Evolutionary conservation across 2,888 invertebrate species (phyloP).

Genomic region (Agonopterix subpropinquella): DNA sequence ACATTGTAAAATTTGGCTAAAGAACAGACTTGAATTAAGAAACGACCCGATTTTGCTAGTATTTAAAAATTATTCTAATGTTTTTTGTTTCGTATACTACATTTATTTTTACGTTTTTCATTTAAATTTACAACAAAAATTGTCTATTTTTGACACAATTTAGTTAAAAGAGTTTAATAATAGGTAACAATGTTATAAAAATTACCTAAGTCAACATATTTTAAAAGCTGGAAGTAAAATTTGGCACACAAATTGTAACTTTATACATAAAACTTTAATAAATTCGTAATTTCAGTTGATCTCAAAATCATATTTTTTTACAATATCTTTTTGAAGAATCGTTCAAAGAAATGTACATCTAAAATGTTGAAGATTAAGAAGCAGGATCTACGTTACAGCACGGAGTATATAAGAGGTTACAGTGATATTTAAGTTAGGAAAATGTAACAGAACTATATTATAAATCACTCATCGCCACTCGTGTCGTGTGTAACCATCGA

Average conservation of each 20-base stretch:
- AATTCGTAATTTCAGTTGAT: conserved; percentile 1
- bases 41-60: background rate
- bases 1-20: conserved; percentile 16
- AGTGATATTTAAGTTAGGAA: too few relatives aligned
- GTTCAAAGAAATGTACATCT: too few relatives aligned
- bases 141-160: too few relatives aligned
- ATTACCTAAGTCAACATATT: background rate
- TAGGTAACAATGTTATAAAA: background rate
- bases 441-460: too few relatives aligned
- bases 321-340: too few relatives aligned
- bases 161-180: too few relatives aligned
- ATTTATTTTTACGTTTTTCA: too few relatives aligned
- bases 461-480: too few relatives aligned
- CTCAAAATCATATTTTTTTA: background rate
- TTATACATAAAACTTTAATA: conserved; percentile 2
- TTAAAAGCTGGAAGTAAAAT: conserved; percentile 18
- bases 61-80: conserved; percentile 5
- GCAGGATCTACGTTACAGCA: too few relatives aligned
- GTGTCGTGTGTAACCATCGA: too few relatives aligned
- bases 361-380: too few relatives aligned
- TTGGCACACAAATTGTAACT: conserved; percentile 18
- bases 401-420: too few relatives aligned
- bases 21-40: background rate
- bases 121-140: background rate
- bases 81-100: background rate